Base-by-base conservation (phyloP, 2,797 vertebrate genomes). In the Neopelma chrysocephalum region DNA sequence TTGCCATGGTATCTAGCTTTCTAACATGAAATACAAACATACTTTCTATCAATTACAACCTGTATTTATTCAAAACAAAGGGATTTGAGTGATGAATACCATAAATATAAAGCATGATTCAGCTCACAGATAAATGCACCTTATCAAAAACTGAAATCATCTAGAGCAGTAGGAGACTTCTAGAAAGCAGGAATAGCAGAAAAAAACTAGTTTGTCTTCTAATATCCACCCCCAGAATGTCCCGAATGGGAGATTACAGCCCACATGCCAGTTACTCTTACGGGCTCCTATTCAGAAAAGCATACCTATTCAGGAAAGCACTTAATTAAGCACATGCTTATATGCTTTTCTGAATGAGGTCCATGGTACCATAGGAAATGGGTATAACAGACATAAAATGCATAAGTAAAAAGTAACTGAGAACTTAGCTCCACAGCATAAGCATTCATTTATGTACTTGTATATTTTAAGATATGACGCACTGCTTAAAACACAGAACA, bases 241-340 rank as follows among this genome's bases (percentile, higher is more conserved):
- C 95, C 80, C 80, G 93, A 50, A 57, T 84, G 93, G 88, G 80
- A 89, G 53, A 95, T 84, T 94, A 90, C 80, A 93, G 83, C 70
- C 90, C 64, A 93, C 65, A 87, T 89, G 90, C 82, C 86, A 91
- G 73, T 88, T 89, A 84, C 40, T 95, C 76, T 75, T 85, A 93
- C 0, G 56, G 82, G 85, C 80, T 85, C 68, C 81, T 84, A 61
- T 89, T 96, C 95, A 87, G 73, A 79, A 94, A 91, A 91, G 76
- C 89, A 77, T 93, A 78, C 82, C 62, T 94, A 83, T 38, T 75
- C 82, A 91, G 85, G 88, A 96, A 94, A 94, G 87, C 93, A 95
- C 82, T 94, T 94, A 94, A 94, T 93, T 94, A 95, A 94, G 87
- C 64, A 87, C 82, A 94, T 95, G 82, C 80, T 93, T 84, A 65